phyloP scores from a whole-genome alignment of 2,888 invertebrate species.

The Volucella inflata region DNA sequence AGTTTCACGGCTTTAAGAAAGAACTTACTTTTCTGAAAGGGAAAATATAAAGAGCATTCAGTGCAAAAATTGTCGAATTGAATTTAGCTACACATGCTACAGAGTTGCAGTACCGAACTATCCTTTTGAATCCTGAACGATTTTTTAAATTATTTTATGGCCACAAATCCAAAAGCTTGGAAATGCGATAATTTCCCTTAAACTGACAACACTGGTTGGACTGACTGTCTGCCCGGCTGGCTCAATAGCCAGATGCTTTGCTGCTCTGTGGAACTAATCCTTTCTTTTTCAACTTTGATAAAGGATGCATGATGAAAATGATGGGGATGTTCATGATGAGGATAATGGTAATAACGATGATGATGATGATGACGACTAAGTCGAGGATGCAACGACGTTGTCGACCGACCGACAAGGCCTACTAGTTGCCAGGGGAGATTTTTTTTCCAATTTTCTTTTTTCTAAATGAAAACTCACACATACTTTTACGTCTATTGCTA shows the following conservation, averaged over 20 bases:
- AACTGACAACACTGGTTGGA: too few species aligned
- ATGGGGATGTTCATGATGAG: not conserved
- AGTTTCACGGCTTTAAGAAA: too few species aligned
- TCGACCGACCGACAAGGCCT: conserved; percentile 64
- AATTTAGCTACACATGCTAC: too few species aligned
- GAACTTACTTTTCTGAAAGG: too few species aligned
- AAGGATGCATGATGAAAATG: conserved; percentile 57
- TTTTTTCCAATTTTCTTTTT: conserved; percentile 44
- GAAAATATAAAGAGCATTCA: too few species aligned
- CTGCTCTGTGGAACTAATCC: conserved; percentile 69
- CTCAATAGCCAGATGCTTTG: conserved; percentile 28
- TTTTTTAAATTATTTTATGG: too few species aligned
- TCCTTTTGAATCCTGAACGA: too few species aligned
- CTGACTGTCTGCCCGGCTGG: conserved; percentile 43
- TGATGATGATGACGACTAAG: conserved; percentile 46
- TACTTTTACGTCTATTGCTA: conserved; percentile 11
- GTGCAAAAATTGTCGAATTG: too few species aligned
- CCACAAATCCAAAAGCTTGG: too few species aligned
- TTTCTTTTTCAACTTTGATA: conserved; percentile 73
- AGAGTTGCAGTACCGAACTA: too few species aligned
- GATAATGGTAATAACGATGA: not conserved
- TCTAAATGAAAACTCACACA: conserved; percentile 66
- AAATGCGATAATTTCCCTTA: too few species aligned
- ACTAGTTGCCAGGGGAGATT: conserved; percentile 69
- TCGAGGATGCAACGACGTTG: conserved; percentile 61